Evolutionary conservation across 2,888 invertebrate genomes (phyloP).

Genomic region (Rotaria socialis): DNA sequence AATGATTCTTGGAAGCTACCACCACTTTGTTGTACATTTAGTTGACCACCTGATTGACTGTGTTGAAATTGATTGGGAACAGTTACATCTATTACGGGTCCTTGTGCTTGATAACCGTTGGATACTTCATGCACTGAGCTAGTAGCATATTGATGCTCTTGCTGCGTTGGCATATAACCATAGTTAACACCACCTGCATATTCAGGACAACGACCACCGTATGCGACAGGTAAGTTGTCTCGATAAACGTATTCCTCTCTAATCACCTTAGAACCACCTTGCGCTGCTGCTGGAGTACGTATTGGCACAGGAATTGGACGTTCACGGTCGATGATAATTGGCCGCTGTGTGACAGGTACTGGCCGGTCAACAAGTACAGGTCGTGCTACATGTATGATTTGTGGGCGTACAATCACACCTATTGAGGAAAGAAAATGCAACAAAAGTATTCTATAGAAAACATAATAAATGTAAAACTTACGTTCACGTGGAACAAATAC

Average conservation of each 20-base stretch:
- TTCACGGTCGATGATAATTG: slow-evolving; percentile 46
- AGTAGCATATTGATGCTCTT: slow-evolving; percentile 11
- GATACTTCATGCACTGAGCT: neutral
- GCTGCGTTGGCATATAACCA: slow-evolving; percentile 36
- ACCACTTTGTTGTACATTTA: neutral
- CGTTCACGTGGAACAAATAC: slow-evolving; percentile 47
- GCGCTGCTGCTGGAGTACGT: neutral
- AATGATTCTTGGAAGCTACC: neutral
- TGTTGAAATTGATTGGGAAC: neutral
- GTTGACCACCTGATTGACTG: neutral
- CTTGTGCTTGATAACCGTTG: neutral
- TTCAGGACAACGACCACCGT: slow-evolving; percentile 18
- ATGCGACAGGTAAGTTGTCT: slow-evolving; percentile 36
- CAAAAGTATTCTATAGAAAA: neutral
- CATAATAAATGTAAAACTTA: neutral
- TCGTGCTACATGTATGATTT: slow-evolving; percentile 46
- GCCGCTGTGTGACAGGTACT: slow-evolving; percentile 45
- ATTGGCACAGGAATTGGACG: slow-evolving; percentile 39
- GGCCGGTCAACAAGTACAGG: slow-evolving; percentile 46
- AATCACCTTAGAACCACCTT: neutral
- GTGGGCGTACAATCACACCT: slow-evolving; percentile 45
- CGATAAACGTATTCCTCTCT: slow-evolving; percentile 38
- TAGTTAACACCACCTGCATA: slow-evolving; percentile 22
- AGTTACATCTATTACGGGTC: neutral
- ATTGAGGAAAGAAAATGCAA: neutral